phyloP scores from a whole-genome alignment of 2,113 vertebrate genomes.

The Ibidorhyncha struthersii region DNA sequence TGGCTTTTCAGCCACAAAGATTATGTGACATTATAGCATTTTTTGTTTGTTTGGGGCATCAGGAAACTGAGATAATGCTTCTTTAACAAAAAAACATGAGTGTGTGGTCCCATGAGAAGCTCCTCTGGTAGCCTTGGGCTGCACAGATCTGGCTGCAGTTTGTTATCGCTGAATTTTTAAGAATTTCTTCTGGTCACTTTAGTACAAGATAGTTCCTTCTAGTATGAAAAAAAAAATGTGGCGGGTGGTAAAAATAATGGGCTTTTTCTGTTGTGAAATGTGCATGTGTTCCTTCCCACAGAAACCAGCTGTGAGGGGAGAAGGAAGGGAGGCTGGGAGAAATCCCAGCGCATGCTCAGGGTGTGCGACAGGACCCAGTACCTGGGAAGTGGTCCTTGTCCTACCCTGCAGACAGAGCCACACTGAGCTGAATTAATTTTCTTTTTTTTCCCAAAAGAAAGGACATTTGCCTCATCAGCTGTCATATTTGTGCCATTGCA shows the following conservation, averaged over 20 bases:
- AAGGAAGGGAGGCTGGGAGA: background rate
- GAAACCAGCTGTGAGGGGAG: background rate
- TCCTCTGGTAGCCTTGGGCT: background rate
- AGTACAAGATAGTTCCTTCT: background rate
- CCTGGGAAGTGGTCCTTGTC: background rate
- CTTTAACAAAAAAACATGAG: background rate
- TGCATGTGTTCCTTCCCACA: background rate
- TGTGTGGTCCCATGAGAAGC: background rate
- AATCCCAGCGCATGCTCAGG: fast-evolving
- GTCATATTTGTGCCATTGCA: background rate
- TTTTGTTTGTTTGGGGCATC: background rate
- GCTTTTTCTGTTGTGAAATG: background rate
- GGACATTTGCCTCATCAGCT: background rate
- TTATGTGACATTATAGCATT: background rate
- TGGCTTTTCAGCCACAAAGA: background rate
- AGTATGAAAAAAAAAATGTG: background rate
- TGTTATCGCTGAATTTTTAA: background rate
- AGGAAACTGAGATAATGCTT: background rate
- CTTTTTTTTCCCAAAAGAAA: background rate
- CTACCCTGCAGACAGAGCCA: background rate
- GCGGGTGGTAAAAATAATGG: background rate
- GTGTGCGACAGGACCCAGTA: background rate
- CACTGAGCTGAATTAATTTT: background rate
- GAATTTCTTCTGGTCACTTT: background rate
- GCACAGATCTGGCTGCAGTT: background rate